Conservation (phyloP, 1,140 invertebrate genomes). For the Paracyclopina nana region DNA sequence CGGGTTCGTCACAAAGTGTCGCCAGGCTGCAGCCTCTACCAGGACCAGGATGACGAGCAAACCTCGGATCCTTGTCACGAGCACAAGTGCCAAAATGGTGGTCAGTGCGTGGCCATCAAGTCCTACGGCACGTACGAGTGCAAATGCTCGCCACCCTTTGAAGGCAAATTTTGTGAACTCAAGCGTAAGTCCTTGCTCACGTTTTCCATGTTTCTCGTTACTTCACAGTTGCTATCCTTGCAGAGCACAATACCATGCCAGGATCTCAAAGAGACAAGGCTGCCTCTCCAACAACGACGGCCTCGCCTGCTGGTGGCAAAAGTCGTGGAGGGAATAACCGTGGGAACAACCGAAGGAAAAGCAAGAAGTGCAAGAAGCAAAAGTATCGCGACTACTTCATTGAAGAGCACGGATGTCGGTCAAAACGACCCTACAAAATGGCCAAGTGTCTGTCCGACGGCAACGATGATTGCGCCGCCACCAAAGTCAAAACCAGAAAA, state of each 20-base stretch:
- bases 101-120: constrained; percentile 58
- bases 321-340: constrained; percentile 2
- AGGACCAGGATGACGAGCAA: constrained; percentile 13
- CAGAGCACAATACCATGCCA: no score
- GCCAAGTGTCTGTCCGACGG: constrained; percentile 11
- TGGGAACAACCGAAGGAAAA: not conserved
- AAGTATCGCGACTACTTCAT: constrained; percentile 15
- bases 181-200: no score
- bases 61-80: constrained; percentile 4
- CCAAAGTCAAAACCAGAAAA: constrained; percentile 10
- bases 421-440: constrained; percentile 15
- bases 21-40: constrained; percentile 11
- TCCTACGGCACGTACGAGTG: constrained; percentile 80
- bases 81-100: constrained; percentile 48
- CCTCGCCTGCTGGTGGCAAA: not conserved
- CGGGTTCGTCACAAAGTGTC: constrained; percentile 13
- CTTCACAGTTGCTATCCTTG: no score
- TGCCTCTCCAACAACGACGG: not conserved
- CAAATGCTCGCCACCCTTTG: constrained; percentile 70
- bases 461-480: constrained; percentile 4
- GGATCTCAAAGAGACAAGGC: no score
- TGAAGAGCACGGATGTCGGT: constrained; percentile 12
- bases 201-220: no score
- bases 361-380: constrained; percentile 15
- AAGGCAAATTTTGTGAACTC: constrained; percentile 85